These are phyloP conservation scores for Cetoscarus ocellatus DNA, from an alignment of 2,797 vertebrate genomes.

Conservation along the genomic window DNA sequence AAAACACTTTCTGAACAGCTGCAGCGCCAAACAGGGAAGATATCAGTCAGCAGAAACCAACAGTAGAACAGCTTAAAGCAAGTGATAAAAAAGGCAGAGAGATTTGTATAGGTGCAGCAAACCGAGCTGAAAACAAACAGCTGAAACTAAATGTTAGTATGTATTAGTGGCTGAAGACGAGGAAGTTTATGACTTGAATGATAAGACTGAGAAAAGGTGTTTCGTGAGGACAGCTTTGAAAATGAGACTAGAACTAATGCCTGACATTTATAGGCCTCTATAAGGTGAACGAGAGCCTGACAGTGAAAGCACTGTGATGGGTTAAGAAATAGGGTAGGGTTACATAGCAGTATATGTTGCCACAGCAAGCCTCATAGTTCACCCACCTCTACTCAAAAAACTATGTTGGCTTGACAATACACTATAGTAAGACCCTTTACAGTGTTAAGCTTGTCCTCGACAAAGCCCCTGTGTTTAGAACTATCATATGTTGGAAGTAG, in stretches of 20 bases:
- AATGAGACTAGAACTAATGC: neutral
- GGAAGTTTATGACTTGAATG: slow-evolving; percentile 24
- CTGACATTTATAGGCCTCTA: too few relatives aligned
- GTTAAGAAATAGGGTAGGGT: too few relatives aligned
- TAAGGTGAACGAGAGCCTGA: too few relatives aligned
- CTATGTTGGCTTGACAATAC: too few relatives aligned
- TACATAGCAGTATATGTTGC: neutral
- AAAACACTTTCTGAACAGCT: slow-evolving; percentile 29
- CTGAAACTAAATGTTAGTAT: slow-evolving; percentile 49
- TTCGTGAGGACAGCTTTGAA: slow-evolving; percentile 20
- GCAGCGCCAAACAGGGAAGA: slow-evolving; percentile 15
- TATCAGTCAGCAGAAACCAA: slow-evolving; percentile 56
- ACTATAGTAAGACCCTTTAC: too few relatives aligned
- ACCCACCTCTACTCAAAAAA: too few relatives aligned
- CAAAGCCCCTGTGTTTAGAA: too few relatives aligned
- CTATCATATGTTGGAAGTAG: too few relatives aligned
- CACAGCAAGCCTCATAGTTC: too few relatives aligned
- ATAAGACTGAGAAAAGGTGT: slow-evolving; percentile 16
- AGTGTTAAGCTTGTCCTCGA: too few relatives aligned
- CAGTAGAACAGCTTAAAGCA: slow-evolving; percentile 41
- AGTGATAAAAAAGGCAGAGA: slow-evolving; percentile 19
- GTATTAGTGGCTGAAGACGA: slow-evolving; percentile 44
- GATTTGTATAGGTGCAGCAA: slow-evolving; percentile 30
- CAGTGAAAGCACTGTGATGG: too few relatives aligned
- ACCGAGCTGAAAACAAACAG: slow-evolving; percentile 35